Evolutionary conservation across 1,140 invertebrate species (phyloP).

Genomic region (Mya arenaria): DNA sequence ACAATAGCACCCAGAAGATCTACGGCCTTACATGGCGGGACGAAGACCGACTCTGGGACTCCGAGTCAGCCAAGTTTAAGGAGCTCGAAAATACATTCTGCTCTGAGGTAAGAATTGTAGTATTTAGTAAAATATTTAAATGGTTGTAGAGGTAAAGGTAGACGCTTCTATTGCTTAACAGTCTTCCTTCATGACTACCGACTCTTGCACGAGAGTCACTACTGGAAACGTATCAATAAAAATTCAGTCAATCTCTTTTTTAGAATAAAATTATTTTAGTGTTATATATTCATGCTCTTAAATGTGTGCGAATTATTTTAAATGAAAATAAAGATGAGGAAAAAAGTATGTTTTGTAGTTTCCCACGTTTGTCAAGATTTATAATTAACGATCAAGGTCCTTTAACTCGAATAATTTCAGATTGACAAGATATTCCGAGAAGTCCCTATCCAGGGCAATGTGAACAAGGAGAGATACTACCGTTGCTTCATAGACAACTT

Average conservation of each 20-base stretch:
- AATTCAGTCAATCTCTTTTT: too few species aligned
- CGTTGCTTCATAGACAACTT: slow-evolving; percentile 55
- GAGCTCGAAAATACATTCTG: slow-evolving; percentile 36
- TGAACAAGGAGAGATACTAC: slow-evolving; percentile 34
- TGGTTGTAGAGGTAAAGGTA: too few species aligned
- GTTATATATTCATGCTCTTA: too few species aligned
- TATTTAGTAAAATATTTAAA: too few species aligned
- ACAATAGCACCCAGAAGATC: slow-evolving; percentile 30
- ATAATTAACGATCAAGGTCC: too few species aligned
- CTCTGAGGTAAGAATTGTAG: slow-evolving; percentile 21
- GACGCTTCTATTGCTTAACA: too few species aligned
- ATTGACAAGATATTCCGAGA: slow-evolving; percentile 36
- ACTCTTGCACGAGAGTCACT: too few species aligned
- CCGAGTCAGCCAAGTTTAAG: slow-evolving; percentile 23
- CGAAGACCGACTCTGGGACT: slow-evolving; percentile 31
- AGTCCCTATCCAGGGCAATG: neutral
- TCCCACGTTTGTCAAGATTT: too few species aligned
- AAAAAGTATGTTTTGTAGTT: too few species aligned
- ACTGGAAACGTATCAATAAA: too few species aligned
- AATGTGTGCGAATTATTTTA: neutral
- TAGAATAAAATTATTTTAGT: too few species aligned
- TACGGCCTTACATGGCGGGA: slow-evolving; percentile 39
- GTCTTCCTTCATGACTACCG: too few species aligned
- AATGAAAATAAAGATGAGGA: neutral
- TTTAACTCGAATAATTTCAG: slow-evolving; percentile 14